Evolutionary conservation across 2,888 invertebrate species (phyloP), one percentile per base, ranked within the genome.

Genomic region (Hirudinaria manillensis): DNA sequence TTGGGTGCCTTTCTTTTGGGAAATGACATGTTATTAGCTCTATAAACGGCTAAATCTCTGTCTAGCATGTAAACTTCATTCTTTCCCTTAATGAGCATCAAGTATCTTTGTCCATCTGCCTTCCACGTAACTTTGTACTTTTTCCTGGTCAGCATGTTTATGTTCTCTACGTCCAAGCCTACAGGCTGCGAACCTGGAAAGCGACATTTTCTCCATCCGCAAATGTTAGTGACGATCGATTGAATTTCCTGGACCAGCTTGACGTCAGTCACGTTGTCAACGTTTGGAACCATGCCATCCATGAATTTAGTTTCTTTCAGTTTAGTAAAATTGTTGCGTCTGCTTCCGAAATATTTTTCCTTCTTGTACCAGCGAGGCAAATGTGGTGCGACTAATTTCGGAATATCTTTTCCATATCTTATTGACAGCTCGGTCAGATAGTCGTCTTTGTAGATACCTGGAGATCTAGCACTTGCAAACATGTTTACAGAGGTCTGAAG

Each of bases 71-170:
- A 99, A 24, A 96, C 89, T 83, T 94, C 90, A 79, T 91, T 89
- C 80, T 90, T 89, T 34, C 91, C 92, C 81, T 93, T 90, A 78
- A 99, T 94, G 61, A 96, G 87, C 93, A 99, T 93, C 93, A 99
- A 92, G 84, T 95, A 99, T 82, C 96, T 90, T 51, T 92, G 93
- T 56, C 99, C 99, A 86, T 99, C 99, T 16, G 99, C 99, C 84
- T 99, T 99, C 99, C 99, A 99, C 1, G 97, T 98, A 0, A 99
- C 97, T 84, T 91, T 90, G 83, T 99, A 99, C 0, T 93, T 92
- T 82, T 92, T 92, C 79, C 90, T 86, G 45, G 89, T 88, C 2
- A 99, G 86, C 19, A 91, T 88, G 72, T 86, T 85, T 70, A 99
- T 87, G 85, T 99, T 99, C 0, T 88, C 83, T 1, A 87, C 86